Percentiles rank a stretch among this genome's conserved stretches.
phyloP scores from a whole-genome alignment of 1,140 invertebrate genomes.

The Polypedilum vanderplanki region DNA sequence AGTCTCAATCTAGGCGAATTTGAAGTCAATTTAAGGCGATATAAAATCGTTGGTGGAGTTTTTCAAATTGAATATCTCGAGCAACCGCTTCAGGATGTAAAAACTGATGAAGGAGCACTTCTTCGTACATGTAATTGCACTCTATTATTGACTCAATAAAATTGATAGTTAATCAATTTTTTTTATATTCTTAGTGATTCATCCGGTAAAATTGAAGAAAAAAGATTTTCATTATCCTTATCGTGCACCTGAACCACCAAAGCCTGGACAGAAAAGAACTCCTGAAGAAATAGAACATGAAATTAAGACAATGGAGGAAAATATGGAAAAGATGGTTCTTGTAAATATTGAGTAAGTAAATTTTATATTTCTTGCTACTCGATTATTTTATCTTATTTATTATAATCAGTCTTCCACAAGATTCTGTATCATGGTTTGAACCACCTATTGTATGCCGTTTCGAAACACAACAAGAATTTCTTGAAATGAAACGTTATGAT shows the following conservation, averaged over 20 bases:
- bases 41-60: constrained; percentile 56
- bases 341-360: constrained; percentile 60
- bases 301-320: constrained; percentile 62
- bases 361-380: constrained; percentile 22
- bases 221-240: constrained; percentile 64
- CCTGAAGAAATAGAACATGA: constrained; percentile 76
- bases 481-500: constrained; percentile 36
- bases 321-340: constrained; percentile 63
- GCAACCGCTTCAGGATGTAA: constrained; percentile 54
- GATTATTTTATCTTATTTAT: constrained; percentile 32
- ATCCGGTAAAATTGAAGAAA: constrained; percentile 56
- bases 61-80: constrained; percentile 56
- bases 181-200: constrained; percentile 49
- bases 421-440: constrained; percentile 66
- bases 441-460: constrained; percentile 72
- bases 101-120: constrained; percentile 42
- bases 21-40: constrained; percentile 60
- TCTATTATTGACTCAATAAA: not conserved
- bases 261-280: constrained; percentile 56
- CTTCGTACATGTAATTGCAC: constrained; percentile 38
- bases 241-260: constrained; percentile 56
- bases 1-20: constrained; percentile 41
- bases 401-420: constrained; percentile 59
- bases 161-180: not conserved
- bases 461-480: constrained; percentile 47